Percentiles rank a stretch among this genome's conserved stretches.
Conservation (phyloP, 2,797 vertebrate genomes). For the Chloroceryle inda region DNA sequence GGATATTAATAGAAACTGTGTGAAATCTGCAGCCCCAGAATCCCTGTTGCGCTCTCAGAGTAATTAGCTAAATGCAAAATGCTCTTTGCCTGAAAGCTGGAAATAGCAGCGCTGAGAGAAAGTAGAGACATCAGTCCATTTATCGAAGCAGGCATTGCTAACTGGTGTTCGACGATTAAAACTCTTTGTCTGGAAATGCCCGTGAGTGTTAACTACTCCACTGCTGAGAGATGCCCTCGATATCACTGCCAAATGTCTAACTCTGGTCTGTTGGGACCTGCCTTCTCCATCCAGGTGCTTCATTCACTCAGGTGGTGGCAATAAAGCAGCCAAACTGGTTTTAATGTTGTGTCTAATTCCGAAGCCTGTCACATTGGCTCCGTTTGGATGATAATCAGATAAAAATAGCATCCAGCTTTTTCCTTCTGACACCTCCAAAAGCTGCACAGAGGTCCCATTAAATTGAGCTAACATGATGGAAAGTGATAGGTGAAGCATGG, state of each 20-base stretch:
- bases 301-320: slow-evolving; percentile 37
- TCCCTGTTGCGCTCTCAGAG: slow-evolving; percentile 19
- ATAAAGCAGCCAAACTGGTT: slow-evolving; percentile 68
- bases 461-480: neutral
- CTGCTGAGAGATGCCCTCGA: slow-evolving; percentile 60
- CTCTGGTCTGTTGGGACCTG: slow-evolving; percentile 61
- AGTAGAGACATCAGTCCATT: neutral
- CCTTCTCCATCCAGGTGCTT: slow-evolving; percentile 65
- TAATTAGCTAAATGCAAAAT: slow-evolving; percentile 55
- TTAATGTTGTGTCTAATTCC: neutral
- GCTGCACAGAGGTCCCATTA: neutral
- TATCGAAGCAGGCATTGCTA: neutral
- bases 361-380: neutral
- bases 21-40: slow-evolving; percentile 38
- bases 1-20: slow-evolving; percentile 53
- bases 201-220: slow-evolving; percentile 10
- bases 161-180: neutral
- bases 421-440: neutral
- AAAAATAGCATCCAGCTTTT: slow-evolving; percentile 26
- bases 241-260: slow-evolving; percentile 14
- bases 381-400: neutral
- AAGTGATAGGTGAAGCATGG: neutral
- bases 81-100: slow-evolving; percentile 40
- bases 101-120: slow-evolving; percentile 2
- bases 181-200: slow-evolving; percentile 27